Evolutionary conservation across 2,888 invertebrate species (phyloP).

Genomic region (Leptopilina myrica): DNA sequence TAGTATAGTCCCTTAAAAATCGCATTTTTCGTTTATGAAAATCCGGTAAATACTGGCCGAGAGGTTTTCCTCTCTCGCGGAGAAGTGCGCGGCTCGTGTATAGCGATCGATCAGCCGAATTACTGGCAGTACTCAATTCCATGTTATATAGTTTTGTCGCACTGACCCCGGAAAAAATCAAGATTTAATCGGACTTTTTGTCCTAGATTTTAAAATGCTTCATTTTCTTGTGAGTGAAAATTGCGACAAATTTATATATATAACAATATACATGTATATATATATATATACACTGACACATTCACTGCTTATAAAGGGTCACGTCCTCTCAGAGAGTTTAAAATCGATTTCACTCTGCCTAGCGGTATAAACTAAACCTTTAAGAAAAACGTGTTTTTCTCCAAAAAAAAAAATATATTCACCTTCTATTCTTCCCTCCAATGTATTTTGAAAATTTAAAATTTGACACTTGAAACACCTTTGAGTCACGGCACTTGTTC

Average conservation of each 20-base stretch:
- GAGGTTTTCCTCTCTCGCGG: constrained; percentile 12
- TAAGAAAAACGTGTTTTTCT: no score
- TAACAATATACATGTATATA: neutral
- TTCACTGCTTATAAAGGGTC: neutral
- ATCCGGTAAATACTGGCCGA: constrained; percentile 16
- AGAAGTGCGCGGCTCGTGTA: constrained; percentile 22
- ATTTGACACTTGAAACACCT: constrained; percentile 23
- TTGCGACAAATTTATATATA: neutral
- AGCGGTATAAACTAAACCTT: constrained; percentile 2
- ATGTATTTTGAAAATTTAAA: neutral
- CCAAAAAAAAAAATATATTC: neutral
- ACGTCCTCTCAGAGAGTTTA: constrained; percentile 3
- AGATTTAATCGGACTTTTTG: neutral
- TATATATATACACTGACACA: no score
- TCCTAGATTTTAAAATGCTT: neutral
- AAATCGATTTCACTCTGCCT: constrained; percentile 31
- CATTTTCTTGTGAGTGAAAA: neutral
- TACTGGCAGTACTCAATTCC: constrained; percentile 28
- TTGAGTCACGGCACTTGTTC: constrained; percentile 34
- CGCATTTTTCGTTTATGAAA: neutral
- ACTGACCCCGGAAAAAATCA: constrained; percentile 6
- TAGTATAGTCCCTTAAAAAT: neutral
- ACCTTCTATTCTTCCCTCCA: constrained; percentile 4
- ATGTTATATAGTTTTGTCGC: constrained; percentile 17
- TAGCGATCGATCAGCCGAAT: constrained; percentile 39